Base-by-base conservation (phyloP, 2,113 vertebrate genomes). In the Eclectus roratus region DNA sequence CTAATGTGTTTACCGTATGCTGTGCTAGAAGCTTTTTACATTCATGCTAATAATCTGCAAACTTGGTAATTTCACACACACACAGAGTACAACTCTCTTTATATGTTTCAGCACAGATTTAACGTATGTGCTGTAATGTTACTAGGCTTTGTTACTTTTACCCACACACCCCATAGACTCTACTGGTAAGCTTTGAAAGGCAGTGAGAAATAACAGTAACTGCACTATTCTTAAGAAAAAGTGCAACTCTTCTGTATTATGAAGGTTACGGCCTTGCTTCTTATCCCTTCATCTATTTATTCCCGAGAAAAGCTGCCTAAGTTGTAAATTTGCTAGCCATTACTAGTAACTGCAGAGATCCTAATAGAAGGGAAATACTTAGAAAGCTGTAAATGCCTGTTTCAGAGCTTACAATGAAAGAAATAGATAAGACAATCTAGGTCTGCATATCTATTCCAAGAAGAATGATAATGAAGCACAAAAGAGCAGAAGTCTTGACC, bases 1-100 rank as follows among this genome's bases (percentile, higher is more conserved):
- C 77, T 96, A 84, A 96, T 96, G 72, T 56, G 85, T 89, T 92
- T 95, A 89, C 87, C 91, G 1, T 94, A 74, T 88, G 92, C 60
- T 55, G 50, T 35, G 47, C 65, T 88, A 68, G 69, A 78, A 91
- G 69, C 52, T 79, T 89, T 95, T 93, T 65, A 86, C 73, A 23
- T 52, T 92, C 61, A 81, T 0, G 2, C 28, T 96, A 92, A 85
- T 90, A 84, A 80, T 80, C 88, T 93, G 88, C 39, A 86, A 93
- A 90, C 52, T 86, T 44, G 70, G 83, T 95, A 81, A 81, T 95
- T 95, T 95, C 87, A 91, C 37, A 76, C 31, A 76, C 4, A 91
- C 37, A 49, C 61, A 81, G 39, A 47, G 35, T 35, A 27, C 24
- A 76, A 31, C 9, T 76, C 60, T 71, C 28, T 55, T 74, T 87